Evolutionary conservation across 2,797 vertebrate genomes (phyloP).

Genomic region (Poeciliopsis paucimaculata): DNA sequence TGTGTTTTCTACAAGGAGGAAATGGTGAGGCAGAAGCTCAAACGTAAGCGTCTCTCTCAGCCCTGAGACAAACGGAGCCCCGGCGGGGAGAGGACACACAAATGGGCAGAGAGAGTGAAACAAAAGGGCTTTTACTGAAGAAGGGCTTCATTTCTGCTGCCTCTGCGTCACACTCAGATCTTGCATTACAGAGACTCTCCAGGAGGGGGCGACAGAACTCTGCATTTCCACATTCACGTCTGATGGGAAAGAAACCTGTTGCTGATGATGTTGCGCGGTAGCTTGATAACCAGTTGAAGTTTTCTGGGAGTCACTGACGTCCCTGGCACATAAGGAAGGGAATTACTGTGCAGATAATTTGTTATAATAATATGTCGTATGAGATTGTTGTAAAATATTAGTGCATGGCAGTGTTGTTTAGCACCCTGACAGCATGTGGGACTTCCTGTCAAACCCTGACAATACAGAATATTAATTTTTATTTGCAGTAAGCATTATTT

Average conservation of each 20-base stretch:
- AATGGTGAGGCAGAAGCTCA: slow-evolving; percentile 79
- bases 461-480: slow-evolving; percentile 35
- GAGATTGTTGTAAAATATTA: slow-evolving; percentile 52
- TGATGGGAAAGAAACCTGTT: slow-evolving; percentile 33
- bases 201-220: slow-evolving; percentile 55
- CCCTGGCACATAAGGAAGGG: slow-evolving; percentile 72
- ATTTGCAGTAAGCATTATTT: slow-evolving; percentile 38
- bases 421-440: slow-evolving; percentile 44
- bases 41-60: slow-evolving; percentile 82
- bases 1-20: slow-evolving; percentile 76
- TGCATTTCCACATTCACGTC: slow-evolving; percentile 60
- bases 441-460: slow-evolving; percentile 47
- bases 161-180: slow-evolving; percentile 55
- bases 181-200: slow-evolving; percentile 56
- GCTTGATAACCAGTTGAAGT: slow-evolving; percentile 37
- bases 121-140: slow-evolving; percentile 34
- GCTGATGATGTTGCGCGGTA: slow-evolving; percentile 39
- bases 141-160: slow-evolving; percentile 44
- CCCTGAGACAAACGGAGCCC: slow-evolving; percentile 69
- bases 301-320: slow-evolving; percentile 60
- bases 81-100: slow-evolving; percentile 40
- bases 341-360: slow-evolving; percentile 50
- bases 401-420: slow-evolving; percentile 58
- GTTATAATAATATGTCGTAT: slow-evolving; percentile 48
- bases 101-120: slow-evolving; percentile 41